Evolutionary conservation across 2,888 invertebrate genomes (phyloP), one percentile per base, ranked within the genome.

Genomic region (Gisinianus flammeolus): DNA sequence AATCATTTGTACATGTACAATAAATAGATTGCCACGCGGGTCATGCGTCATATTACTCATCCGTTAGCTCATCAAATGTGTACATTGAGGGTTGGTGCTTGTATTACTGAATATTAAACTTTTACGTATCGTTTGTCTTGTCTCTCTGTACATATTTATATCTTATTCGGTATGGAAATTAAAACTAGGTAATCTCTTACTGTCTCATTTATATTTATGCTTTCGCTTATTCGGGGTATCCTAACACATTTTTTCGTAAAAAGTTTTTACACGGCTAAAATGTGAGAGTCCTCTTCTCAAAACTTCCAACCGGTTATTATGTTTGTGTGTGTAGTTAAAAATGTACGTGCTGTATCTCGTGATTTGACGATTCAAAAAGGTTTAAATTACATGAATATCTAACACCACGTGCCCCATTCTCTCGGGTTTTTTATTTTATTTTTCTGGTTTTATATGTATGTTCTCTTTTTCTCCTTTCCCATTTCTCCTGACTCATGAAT

Each of bases 341-440:
- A 6, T 44, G 44, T 44, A 19, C 19, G 19, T 6, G 44, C 12
- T 44, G 44, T 44, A 44, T 19, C 44, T 44, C 44, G 44, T 44
- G 58, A 58, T n/a, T 58, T 58, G 22, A 58, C 19, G n/a, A 58
- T 58, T 58, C 62, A 62, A 28, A 62, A 62, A 62, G 24, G 62
- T 62, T 24, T 12, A 28, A 62, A 26, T 62, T 24, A 28, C 24
- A 62, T 26, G 24, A 28, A 28, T 24, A 58, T 35, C 22, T 67
- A 31, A 22, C 8, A 35, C 33, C 31, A 35, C 31, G 67, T 24
- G 33, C 67, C n/a, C 10, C 62, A 26, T 2, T 62, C 62, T 62
- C 58, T 19, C 24, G 6, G 62, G n/a, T n/a, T 26, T 62, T 12
- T 2, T 62, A 26, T 62, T 62, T 26, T 26, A 16, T 62, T n/a